These are phyloP conservation scores for Hylia prasina DNA, from an alignment of 2,113 vertebrate species.

Conservation along the genomic window DNA sequence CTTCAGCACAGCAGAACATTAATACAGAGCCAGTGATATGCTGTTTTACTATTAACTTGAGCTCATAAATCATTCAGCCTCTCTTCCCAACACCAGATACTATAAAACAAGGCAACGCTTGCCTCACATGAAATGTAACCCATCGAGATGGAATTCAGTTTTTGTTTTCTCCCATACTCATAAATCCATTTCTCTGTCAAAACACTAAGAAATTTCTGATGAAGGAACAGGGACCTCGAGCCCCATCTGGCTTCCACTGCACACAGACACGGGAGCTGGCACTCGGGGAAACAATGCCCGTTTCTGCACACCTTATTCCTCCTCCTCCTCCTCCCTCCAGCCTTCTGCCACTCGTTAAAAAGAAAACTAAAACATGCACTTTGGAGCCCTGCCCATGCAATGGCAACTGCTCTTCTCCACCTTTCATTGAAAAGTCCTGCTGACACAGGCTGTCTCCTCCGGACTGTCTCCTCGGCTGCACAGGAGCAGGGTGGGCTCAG, in stretches of 20 bases:
- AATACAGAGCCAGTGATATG: background rate
- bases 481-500: background rate
- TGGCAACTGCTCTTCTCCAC: background rate
- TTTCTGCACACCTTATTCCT: background rate
- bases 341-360: background rate
- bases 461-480: rapidly evolving
- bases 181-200: background rate
- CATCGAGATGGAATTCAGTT: background rate
- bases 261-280: background rate
- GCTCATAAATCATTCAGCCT: slow-evolving; percentile 37
- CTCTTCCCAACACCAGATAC: slow-evolving; percentile 5
- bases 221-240: background rate
- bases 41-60: slow-evolving; percentile 38
- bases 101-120: background rate
- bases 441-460: background rate
- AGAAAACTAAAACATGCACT: background rate
- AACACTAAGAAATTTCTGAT: background rate
- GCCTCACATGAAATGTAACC: background rate
- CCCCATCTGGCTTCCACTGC: background rate
- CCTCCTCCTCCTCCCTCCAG: background rate
- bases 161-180: background rate
- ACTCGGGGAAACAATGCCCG: background rate
- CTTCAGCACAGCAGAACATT: background rate
- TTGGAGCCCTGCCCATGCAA: background rate
- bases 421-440: background rate